Evolutionary conservation across 2,113 vertebrate genomes (phyloP).

Genomic region (Ophiodon elongatus): DNA sequence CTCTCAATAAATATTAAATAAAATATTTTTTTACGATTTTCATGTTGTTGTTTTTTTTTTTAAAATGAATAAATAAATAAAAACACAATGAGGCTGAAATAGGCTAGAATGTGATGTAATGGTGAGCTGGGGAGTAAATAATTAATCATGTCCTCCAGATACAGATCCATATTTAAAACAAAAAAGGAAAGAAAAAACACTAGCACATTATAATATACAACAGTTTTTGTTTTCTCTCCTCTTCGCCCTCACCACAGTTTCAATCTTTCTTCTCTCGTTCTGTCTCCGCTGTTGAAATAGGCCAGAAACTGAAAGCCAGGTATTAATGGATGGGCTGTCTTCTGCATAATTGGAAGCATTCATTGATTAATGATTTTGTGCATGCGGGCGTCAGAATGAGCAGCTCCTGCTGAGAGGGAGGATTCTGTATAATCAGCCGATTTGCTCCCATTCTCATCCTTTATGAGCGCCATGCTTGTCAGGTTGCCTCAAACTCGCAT

Average conservation of each 20-base stretch:
- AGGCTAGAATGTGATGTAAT: background rate
- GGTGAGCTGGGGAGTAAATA: background rate
- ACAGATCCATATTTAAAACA: background rate
- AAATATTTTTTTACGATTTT: background rate
- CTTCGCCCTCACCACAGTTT: background rate
- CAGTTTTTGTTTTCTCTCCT: background rate
- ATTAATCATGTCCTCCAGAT: background rate
- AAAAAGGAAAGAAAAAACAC: background rate
- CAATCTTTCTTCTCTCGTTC: conserved; percentile 13
- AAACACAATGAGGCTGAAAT: background rate
- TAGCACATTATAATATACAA: background rate
- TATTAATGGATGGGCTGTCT: conserved; percentile 74
- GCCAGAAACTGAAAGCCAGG: conserved; percentile 56
- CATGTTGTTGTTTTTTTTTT: background rate
- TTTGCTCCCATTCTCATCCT: conserved; percentile 64
- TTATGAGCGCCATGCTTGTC: conserved; percentile 50
- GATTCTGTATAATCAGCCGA: conserved; percentile 76
- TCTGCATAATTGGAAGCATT: conserved; percentile 70
- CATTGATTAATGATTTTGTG: conserved; percentile 80
- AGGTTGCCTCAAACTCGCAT: conserved; percentile 46
- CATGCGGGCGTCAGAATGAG: conserved; percentile 67
- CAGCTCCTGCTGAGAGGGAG: conserved; percentile 67
- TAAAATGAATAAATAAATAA: background rate
- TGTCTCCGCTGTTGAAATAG: conserved; percentile 48
- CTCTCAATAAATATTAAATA: background rate